Conservation (phyloP, 2,113 vertebrate species). For the Tupaia tana region DNA sequence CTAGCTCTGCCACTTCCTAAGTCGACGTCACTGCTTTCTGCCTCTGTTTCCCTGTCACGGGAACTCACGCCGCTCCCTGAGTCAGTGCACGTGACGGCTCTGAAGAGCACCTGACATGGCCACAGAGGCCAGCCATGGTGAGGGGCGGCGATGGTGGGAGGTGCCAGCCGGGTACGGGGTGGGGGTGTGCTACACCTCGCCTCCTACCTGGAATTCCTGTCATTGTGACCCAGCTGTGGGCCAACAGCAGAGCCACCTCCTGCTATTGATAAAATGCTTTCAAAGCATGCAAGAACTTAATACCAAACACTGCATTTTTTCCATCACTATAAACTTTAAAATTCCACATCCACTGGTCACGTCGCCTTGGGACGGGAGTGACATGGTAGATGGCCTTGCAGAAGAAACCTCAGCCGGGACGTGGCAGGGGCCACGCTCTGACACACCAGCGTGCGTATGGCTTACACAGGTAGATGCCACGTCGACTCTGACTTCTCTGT, state of each 20-base stretch:
- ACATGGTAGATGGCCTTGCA: not conserved
- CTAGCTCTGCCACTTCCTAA: not conserved
- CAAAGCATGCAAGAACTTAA: not conserved
- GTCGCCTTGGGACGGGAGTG: not conserved
- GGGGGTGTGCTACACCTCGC: fast-evolving
- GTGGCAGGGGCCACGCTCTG: not conserved
- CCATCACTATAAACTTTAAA: not conserved
- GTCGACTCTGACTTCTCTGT: fast-evolving
- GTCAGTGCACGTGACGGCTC: not conserved
- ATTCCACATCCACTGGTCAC: too few species aligned
- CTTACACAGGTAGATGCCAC: fast-evolving
- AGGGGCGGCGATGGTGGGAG: fast-evolving
- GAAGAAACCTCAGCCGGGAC: not conserved
- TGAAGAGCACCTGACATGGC: not conserved
- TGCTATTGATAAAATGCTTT: not conserved
- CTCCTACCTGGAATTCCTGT: not conserved
- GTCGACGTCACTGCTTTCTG: not conserved
- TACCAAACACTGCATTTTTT: not conserved
- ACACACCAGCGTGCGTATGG: fast-evolving
- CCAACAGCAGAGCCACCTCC: not conserved
- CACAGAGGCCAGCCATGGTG: not conserved
- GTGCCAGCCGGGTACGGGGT: not conserved
- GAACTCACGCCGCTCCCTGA: not conserved
- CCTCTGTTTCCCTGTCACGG: not conserved
- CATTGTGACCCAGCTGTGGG: not conserved